A percentile compares a stretch with the other conserved stretches of the same genome.
These are phyloP conservation scores for Drosophila bunnanda DNA, from an alignment of 2,888 invertebrate species.

Conservation along the genomic window DNA sequence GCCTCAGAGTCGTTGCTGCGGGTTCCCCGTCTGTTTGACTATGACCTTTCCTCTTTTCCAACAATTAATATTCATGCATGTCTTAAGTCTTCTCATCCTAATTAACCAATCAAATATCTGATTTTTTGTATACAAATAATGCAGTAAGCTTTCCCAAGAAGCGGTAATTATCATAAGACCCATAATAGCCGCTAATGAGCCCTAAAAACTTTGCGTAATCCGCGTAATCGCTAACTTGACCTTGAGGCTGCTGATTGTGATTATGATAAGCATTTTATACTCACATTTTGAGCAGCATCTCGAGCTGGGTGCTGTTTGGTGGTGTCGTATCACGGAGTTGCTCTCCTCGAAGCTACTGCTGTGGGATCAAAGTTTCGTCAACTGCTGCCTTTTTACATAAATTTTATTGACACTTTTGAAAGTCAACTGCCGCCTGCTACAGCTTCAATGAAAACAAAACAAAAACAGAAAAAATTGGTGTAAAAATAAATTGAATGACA, in stretches of 20 bases:
- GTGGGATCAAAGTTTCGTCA: conserved; percentile 27
- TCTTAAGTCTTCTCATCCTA: too few relatives aligned
- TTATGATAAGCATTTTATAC: conserved; percentile 34
- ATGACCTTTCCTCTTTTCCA: not conserved
- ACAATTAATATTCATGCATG: not conserved
- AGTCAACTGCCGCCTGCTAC: conserved; percentile 62
- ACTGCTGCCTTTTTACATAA: conserved; percentile 45
- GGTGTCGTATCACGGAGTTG: conserved; percentile 31
- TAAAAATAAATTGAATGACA: conserved; percentile 28
- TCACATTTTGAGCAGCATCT: conserved; percentile 75
- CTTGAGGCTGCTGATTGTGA: conserved; percentile 10
- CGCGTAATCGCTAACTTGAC: conserved; percentile 14
- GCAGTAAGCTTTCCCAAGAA: not conserved
- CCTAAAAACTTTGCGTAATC: conserved; percentile 19
- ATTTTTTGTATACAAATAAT: not conserved
- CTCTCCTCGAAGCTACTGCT: conserved; percentile 30
- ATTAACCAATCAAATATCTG: not conserved
- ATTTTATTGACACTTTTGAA: conserved; percentile 71
- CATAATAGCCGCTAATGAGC: conserved; percentile 1
- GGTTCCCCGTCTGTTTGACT: not conserved
- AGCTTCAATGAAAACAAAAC: conserved; percentile 27
- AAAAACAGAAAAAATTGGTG: conserved; percentile 29
- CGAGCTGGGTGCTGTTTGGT: conserved; percentile 22
- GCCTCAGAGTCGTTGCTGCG: too few relatives aligned
- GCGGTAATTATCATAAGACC: not conserved